These are phyloP conservation scores for Drosophila tropicalis DNA, from an alignment of 1,140 invertebrate species.

Conservation along the genomic window DNA sequence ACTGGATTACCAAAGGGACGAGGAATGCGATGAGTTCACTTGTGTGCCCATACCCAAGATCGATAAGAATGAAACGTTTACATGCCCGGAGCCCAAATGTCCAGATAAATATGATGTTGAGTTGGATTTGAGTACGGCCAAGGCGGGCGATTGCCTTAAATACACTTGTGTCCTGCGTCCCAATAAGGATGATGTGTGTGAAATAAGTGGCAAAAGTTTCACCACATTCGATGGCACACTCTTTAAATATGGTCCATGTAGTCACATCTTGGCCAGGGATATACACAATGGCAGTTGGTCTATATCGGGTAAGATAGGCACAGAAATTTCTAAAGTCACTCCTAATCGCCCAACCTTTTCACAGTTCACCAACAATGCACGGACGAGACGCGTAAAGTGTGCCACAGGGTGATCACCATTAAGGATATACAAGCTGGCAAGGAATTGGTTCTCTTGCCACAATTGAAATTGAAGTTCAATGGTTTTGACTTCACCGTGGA, in stretches of 20 bases:
- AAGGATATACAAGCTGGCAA: conserved; percentile 68
- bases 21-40: conserved; percentile 77
- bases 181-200: conserved; percentile 87
- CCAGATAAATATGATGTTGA: conserved; percentile 85
- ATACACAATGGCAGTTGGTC: conserved; percentile 86
- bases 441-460: conserved; percentile 82
- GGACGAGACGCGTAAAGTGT: conserved; percentile 84
- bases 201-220: conserved; percentile 89
- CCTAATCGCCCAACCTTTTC: not conserved
- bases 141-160: conserved; percentile 83
- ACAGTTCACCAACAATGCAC: conserved; percentile 73
- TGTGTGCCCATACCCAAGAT: conserved; percentile 75
- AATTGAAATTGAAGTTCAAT: conserved; percentile 88
- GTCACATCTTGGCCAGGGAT: conserved; percentile 90
- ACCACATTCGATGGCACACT: conserved; percentile 91
- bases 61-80: conserved; percentile 64
- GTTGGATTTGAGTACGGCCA: conserved; percentile 78
- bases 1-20: conserved; percentile 56
- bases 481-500: conserved; percentile 86
- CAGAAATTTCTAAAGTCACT: not conserved
- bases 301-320: conserved; percentile 85
- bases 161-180: conserved; percentile 86
- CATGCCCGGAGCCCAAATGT: conserved; percentile 85
- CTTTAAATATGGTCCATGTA: conserved; percentile 91
- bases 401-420: conserved; percentile 85